A percentile compares a stretch with the other conserved stretches of the same genome.
Conservation (phyloP, 2,888 invertebrate species). For the Macrosoma leucophasiata region DNA sequence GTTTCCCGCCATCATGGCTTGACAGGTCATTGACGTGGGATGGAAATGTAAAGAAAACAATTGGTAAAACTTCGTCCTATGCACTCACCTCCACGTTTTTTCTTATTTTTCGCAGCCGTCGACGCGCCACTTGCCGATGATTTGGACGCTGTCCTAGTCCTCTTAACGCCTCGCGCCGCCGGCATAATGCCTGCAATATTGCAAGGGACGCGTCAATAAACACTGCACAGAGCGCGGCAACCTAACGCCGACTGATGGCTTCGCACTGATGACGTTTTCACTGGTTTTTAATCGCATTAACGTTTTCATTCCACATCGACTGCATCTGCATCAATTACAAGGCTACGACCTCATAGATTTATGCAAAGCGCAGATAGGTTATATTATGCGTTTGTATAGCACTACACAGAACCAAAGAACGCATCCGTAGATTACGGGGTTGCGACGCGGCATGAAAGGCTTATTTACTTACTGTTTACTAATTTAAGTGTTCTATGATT, state of each 20-base stretch:
- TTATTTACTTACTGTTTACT: slow-evolving; percentile 58
- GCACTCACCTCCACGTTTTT: slow-evolving; percentile 67
- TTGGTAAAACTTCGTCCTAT: slow-evolving; percentile 37
- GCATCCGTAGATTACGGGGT: slow-evolving; percentile 43
- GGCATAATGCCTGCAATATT: slow-evolving; percentile 72
- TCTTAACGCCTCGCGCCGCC: slow-evolving; percentile 70
- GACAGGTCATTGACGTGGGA: slow-evolving; percentile 73
- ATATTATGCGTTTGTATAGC: slow-evolving; percentile 72
- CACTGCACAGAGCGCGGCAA: slow-evolving; percentile 59
- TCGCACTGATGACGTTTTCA: slow-evolving; percentile 58
- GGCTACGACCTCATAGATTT: slow-evolving; percentile 62
- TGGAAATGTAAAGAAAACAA: slow-evolving; percentile 68
- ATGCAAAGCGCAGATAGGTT: slow-evolving; percentile 66
- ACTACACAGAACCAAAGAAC: slow-evolving; percentile 67
- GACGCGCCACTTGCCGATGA: slow-evolving; percentile 48
- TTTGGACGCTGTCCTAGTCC: slow-evolving; percentile 67
- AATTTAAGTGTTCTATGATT: slow-evolving; percentile 35
- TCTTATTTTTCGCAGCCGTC: slow-evolving; percentile 63
- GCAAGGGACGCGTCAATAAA: slow-evolving; percentile 67
- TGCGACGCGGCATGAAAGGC: slow-evolving; percentile 28
- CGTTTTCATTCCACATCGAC: slow-evolving; percentile 46
- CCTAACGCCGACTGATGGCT: slow-evolving; percentile 40
- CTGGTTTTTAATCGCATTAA: slow-evolving; percentile 60
- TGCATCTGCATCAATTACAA: slow-evolving; percentile 60
- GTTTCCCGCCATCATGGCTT: slow-evolving; percentile 71